Conservation (phyloP, 2,888 invertebrate genomes). For the Rhagonycha lutea region DNA sequence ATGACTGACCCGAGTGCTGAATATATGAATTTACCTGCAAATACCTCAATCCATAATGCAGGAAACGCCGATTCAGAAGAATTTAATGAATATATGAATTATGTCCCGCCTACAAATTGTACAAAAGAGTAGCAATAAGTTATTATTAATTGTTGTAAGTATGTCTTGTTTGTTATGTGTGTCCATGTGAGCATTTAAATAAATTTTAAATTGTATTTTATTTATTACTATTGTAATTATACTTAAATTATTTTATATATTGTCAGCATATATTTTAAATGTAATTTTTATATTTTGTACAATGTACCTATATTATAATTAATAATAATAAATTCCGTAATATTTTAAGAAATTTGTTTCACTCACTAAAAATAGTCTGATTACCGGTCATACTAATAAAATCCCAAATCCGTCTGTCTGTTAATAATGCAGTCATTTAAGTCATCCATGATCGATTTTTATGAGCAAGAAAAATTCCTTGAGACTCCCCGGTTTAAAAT, state of each 20-base stretch:
- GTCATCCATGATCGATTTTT: too few species aligned
- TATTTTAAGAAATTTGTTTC: background rate
- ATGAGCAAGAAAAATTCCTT: too few species aligned
- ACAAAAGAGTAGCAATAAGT: background rate
- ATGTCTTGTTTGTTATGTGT: conserved; percentile 12
- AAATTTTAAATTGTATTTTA: conserved; percentile 22
- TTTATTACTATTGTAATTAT: conserved; percentile 23
- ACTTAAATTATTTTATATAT: conserved; percentile 21
- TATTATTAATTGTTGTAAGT: conserved; percentile 7
- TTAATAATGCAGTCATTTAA: too few species aligned
- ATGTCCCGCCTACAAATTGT: conserved; percentile 36
- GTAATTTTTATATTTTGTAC: conserved; percentile 24
- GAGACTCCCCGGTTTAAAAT: too few species aligned
- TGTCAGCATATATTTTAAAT: conserved; percentile 13
- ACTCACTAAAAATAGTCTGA: background rate
- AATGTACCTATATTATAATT: conserved; percentile 4
- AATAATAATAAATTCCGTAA: background rate
- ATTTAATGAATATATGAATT: conserved; percentile 48
- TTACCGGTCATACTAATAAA: too few species aligned
- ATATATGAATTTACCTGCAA: conserved; percentile 42
- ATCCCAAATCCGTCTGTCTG: too few species aligned
- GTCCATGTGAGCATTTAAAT: conserved; percentile 21
- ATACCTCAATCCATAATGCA: background rate
- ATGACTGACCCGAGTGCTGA: conserved; percentile 26
- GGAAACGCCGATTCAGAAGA: conserved; percentile 18